Base-by-base conservation (phyloP, 2,113 vertebrate species). In the Sigmodon hispidus region DNA sequence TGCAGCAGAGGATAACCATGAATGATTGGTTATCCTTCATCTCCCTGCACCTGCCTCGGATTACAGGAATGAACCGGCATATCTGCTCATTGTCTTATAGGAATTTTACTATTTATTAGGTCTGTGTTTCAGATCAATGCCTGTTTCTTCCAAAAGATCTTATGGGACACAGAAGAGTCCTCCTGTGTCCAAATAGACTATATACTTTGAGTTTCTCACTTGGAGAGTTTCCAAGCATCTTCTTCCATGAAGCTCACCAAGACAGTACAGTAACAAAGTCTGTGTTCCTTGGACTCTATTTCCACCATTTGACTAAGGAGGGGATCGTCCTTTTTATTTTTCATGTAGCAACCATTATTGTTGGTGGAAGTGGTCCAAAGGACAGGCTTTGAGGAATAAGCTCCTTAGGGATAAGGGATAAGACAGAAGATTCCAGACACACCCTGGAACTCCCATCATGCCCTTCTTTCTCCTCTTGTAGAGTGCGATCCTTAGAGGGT, bases 141-240 rank as follows among this genome's bases (percentile, higher is more conserved):
- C 92, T 70, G 19, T 85, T 92, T 67, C 69, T 92, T 72, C 95
- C 84, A 87, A 89, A 90, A 94, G 87, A 72, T 55, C 48, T n/a
- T 79, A 45, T 87, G 72, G 87, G 61, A 63, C 43, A 69, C 57
- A 61, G 34, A 34, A 52, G 50, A 61, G 31, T 67, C 75, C 92
- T 67, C 75, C 92, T 77, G 21, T 22, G 43, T 70, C 91, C 90
- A 87, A 87, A 79, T 75, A 88, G 86, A 93, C 87, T 55, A 59
- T 31, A 29, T 29, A n/a, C 34, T 7, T 80, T 67, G 16, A 77
- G 72, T 45, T 50, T 79, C 79, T 45, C 81, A 0, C 61, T 69
- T 86, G 94, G 92, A 80, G 63, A 65, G 48, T 55, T 80, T 91
- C 75, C 43, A 83, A 70, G 88, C 43, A 40, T 50, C 5, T 94